Conservation (phyloP, 2,113 vertebrate species). For the Felis chaus region DNA sequence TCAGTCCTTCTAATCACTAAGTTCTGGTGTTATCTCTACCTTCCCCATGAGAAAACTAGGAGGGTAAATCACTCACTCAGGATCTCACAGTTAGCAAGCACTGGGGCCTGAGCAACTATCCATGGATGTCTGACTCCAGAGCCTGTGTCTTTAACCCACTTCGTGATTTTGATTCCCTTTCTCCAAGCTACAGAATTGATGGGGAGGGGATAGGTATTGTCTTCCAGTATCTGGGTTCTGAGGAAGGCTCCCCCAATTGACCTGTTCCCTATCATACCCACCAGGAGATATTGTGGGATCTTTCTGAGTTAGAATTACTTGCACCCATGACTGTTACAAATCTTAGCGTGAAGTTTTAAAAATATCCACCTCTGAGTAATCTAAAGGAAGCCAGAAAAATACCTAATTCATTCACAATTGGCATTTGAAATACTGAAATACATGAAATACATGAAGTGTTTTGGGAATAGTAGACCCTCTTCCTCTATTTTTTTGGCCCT, state of each 20-base stretch:
- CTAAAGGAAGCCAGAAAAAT: not conserved
- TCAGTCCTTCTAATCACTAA: not conserved
- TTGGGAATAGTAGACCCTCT: not conserved
- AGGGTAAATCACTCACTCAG: not conserved
- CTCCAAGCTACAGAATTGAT: not conserved
- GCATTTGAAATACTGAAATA: not conserved
- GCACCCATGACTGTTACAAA: not conserved
- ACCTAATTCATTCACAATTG: not conserved
- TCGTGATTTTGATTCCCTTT: not conserved
- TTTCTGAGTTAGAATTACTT: not conserved
- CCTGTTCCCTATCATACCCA: not conserved
- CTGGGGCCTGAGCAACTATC: not conserved
- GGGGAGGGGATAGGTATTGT: accelerated
- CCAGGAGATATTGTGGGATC: not conserved
- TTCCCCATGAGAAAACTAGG: not conserved
- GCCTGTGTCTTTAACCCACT: not conserved
- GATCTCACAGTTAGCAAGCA: not conserved
- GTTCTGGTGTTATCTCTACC: not conserved
- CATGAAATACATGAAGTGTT: not conserved
- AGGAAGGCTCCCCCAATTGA: not conserved
- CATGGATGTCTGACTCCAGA: not conserved
- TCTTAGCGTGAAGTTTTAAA: not conserved
- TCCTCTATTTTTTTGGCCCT: not conserved
- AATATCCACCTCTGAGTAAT: not conserved
- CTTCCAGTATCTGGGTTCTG: not conserved